Evolutionary conservation across 2,113 vertebrate species (phyloP), one percentile per base, ranked within the genome.

Genomic region (Brachirus orientalis): DNA sequence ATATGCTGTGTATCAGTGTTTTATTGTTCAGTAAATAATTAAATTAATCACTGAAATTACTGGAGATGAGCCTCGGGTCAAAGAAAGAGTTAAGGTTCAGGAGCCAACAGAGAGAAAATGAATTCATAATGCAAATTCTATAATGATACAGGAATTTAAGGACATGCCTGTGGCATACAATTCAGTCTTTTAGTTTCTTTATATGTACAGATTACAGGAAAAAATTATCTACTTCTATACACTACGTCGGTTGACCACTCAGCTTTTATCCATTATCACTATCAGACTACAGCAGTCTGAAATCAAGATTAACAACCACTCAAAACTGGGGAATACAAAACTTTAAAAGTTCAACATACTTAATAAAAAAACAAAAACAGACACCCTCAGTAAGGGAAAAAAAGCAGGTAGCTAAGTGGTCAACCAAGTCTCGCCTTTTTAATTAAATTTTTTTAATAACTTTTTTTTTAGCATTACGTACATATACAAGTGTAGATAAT

Each of bases 101-200:
- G 94, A 92, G 93, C 92, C 94, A 88, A 93, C 92, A 94, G 94
- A 92, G 82, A 58, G 82, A 88, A 93, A 75, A 75, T 72, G 2
- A 66, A 72, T 90, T 93, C 45, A 72, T 94, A 93, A 95, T 93
- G 93, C 94, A 94, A 95, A 96, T 90, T 93, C 92, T 95, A 95
- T 69, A 77, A 84, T 87, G 83, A 84, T 82, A 81, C 66, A 90
- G 83, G 80, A 82, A 85, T 84, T 83, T 91, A 83, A 84, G 84
- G 77, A 82, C 76, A 77, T 86, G 79, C 88, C 79, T 87, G 80
- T 87, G 85, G 82, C 78, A 79, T 87, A 90, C 83, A 83, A 90
- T 90, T 92, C 85, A 92, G 89, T 93, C 89, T 90, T 90, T 92
- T 90, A 89, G 91, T 90, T 92, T 90, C 86, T 92, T 92, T 87